Conservation (phyloP, 1,140 invertebrate genomes). For the Prorops nasuta region DNA sequence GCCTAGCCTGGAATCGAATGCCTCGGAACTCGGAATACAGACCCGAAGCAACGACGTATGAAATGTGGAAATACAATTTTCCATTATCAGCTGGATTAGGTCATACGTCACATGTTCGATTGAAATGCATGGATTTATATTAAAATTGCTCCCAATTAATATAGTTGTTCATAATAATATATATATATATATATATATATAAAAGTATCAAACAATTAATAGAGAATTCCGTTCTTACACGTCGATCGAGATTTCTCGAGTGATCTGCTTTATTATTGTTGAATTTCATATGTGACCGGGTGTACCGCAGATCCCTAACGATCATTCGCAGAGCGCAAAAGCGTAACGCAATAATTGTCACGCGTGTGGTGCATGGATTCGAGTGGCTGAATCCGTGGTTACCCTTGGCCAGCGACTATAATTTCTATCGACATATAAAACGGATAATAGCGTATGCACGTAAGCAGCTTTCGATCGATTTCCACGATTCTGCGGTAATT, state of each 20-base stretch:
- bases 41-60: background rate
- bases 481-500: slow-evolving; percentile 3
- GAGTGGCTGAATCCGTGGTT: slow-evolving; percentile 5
- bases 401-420: slow-evolving; percentile 6
- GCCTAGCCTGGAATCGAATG: slow-evolving; percentile 14
- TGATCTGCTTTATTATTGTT: too few relatives aligned
- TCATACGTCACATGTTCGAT: background rate
- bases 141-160: too few relatives aligned
- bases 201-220: too few relatives aligned
- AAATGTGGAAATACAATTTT: slow-evolving; percentile 23
- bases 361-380: slow-evolving; percentile 3
- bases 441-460: background rate
- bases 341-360: slow-evolving; percentile 20
- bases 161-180: too few relatives aligned
- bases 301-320: slow-evolving; percentile 25
- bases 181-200: too few relatives aligned
- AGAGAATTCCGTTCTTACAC: too few relatives aligned
- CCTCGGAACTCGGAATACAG: slow-evolving; percentile 10
- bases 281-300: too few relatives aligned
- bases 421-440: background rate
- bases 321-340: slow-evolving; percentile 15
- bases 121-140: too few relatives aligned
- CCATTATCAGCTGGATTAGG: slow-evolving; percentile 14
- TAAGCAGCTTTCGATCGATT: slow-evolving; percentile 8
- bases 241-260: too few relatives aligned